Percentiles rank a stretch among this genome's conserved stretches.
These are phyloP conservation scores for Drosophila jambulina DNA, from an alignment of 1,140 invertebrate species.

Conservation along the genomic window DNA sequence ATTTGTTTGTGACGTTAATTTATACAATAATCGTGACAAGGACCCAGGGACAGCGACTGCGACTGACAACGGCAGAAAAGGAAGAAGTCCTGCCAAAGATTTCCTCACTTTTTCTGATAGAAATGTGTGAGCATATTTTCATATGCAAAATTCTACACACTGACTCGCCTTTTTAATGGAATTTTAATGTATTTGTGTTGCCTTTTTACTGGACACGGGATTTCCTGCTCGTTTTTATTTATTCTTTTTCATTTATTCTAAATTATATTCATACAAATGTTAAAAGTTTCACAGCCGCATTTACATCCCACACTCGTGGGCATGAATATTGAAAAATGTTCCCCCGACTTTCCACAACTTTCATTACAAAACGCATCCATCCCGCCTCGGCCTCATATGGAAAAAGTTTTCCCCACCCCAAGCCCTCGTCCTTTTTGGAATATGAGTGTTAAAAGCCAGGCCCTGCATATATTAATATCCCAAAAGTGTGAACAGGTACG, in stretches of 20 bases:
- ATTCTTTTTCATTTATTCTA: conserved; percentile 65
- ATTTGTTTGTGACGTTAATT: conserved; percentile 85
- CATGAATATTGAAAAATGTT: conserved; percentile 82
- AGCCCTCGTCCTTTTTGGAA: conserved; percentile 23
- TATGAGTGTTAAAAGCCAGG: conserved; percentile 78
- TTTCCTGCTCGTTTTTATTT: conserved; percentile 1
- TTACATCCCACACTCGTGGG: conserved; percentile 62
- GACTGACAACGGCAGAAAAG: conserved; percentile 41
- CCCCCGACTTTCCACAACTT: conserved; percentile 57
- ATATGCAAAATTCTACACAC: conserved; percentile 28
- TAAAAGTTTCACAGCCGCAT: conserved; percentile 71
- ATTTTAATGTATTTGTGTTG: conserved; percentile 78
- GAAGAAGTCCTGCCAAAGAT: conserved; percentile 15
- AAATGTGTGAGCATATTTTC: conserved; percentile 9
- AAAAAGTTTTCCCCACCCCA: conserved; percentile 65
- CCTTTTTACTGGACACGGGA: conserved; percentile 28
- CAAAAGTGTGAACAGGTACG: conserved; percentile 66
- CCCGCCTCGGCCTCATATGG: conserved; percentile 48
- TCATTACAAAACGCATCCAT: conserved; percentile 71
- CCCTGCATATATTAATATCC: conserved; percentile 82
- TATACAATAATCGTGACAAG: conserved; percentile 85
- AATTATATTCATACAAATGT: conserved; percentile 84
- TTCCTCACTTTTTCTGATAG: neutral
- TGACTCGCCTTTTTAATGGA: conserved; percentile 72
- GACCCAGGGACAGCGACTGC: conserved; percentile 50